These are phyloP conservation scores for Tragelaphus scriptus DNA, from an alignment of 2,113 vertebrate species.

Conservation along the genomic window DNA sequence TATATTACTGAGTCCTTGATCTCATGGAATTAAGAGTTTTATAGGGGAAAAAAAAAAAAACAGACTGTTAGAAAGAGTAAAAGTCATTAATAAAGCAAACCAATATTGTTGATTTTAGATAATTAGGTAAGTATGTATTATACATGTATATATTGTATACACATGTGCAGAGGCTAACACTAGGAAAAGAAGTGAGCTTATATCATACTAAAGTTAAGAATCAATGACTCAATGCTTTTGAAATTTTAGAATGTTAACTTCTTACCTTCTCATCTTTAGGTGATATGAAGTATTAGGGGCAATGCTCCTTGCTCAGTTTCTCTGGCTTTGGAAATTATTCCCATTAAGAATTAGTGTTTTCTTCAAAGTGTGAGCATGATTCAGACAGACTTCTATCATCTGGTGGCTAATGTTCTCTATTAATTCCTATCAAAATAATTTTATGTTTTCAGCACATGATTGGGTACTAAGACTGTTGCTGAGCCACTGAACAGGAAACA, in stretches of 20 bases:
- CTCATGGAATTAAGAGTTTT: not conserved
- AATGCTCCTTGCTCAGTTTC: not conserved
- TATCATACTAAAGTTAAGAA: not conserved
- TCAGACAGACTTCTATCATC: not conserved
- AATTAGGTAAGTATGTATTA: not conserved
- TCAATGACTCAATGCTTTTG: not conserved
- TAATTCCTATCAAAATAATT: conserved; percentile 47
- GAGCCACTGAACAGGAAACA: not conserved
- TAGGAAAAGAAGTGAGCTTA: not conserved
- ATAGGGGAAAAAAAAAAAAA: not conserved
- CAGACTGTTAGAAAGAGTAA: not conserved
- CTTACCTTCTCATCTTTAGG: not conserved
- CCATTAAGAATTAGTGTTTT: not conserved
- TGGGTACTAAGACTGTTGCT: not conserved
- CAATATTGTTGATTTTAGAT: not conserved
- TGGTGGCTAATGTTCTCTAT: not conserved
- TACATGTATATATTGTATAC: not conserved
- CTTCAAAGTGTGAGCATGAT: not conserved
- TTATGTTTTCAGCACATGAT: not conserved
- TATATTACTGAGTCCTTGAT: not conserved
- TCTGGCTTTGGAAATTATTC: not conserved
- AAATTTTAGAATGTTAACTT: not conserved
- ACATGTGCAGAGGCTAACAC: not conserved
- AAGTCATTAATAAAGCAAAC: not conserved
- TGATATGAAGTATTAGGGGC: not conserved